Base-by-base conservation (phyloP, 2,797 vertebrate genomes). In the Champsocephalus gunnari region DNA sequence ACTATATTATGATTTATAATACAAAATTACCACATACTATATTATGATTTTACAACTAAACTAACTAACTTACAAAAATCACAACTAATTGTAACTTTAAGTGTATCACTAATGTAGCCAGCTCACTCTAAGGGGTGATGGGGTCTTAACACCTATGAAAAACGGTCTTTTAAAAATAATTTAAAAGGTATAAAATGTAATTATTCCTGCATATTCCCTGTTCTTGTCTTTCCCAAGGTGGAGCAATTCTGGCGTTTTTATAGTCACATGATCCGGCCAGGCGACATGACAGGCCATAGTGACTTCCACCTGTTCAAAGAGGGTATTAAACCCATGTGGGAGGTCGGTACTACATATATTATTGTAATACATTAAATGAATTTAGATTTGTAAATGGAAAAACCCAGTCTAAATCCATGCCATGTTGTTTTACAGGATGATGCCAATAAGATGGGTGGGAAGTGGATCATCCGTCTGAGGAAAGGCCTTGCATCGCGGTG, bases 401-500 rank as follows among this genome's bases (percentile, higher is more conserved):
- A 11, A 1, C 3, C 6, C 5, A 13, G 9, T 71, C 12, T 75
- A 3, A 81, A 63, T 53, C 6, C 12, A 1, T 70, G 51, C 12
- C 3, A 2, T 76, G 7, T 54, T 38, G 3, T 64, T 28, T 71
- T 61, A 54, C 8, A 96, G 96, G 96, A 96, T 63, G 96, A 96
- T 68, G 96, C 96, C 77, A 96, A 96, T 87, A 96, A 95, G 77
- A 95, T 94, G 83, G 96, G 96, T 11, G 96, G 96, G 6, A 96
- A 96, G 87, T 96, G 96, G 96, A 96, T 96, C 69, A 96, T 96
- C 75, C 95, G 96, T 32, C 87, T 96, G 55, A 92, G 96, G 74
- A 99, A 99, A 93, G 98, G 98, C 78, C 94, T 99, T 83, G 98
- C 98, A 0, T 99, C 98, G 6, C 97, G 98, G 6, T 99, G 98